Evolutionary conservation across 2,888 invertebrate species (phyloP), one percentile per base, ranked within the genome.

Genomic region (Cantharis lateralis): DNA sequence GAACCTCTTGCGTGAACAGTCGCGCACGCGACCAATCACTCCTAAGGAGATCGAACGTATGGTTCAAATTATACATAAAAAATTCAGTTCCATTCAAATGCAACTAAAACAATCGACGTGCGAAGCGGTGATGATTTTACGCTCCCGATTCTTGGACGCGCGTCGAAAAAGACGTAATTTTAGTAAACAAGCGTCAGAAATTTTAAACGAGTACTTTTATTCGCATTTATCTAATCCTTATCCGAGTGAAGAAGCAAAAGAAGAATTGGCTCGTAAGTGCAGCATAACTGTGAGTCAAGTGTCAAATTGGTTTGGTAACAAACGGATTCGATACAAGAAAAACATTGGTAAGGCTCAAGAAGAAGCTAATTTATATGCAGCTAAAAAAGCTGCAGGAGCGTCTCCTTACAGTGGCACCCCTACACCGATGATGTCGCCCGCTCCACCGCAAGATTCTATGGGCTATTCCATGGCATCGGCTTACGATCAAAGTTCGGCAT

Each of bases 261-360:
- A 99, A 90, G 99, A 99, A 89, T 92, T 99, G 88, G 99, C 99
- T 74, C 93, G 98, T 89, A 99, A 99, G 90, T 99, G 99, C 90
- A 97, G 98, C 88, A 99, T 99, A 88, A 99, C 99, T 78, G 97
- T 98, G 78, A 89, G 89, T 83, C 91, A 96, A 95, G 98, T 98
- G 80, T 98, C 98, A 83, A 99, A 99, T 92, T 99, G 99, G 99
- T 99, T 99, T 89, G 99, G 99, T 84, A 99, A 99, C 91, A 99
- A 99, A 90, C 94, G 99, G 87, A 99, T 99, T 90, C 95, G 99
- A 85, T 99, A 99, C 91, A 99, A 99, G 95, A 99, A 99, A 91
- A 99, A 99, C 90, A 99, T 99, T 84, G 98, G 98, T 86, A 99
- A 99, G 89, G 98, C 98, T 76, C 98, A 99, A 89, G 99, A 99